Evolutionary conservation across 2,888 invertebrate genomes (phyloP), one percentile per base, ranked within the genome.

Genomic region (Argynnis bischoffii): DNA sequence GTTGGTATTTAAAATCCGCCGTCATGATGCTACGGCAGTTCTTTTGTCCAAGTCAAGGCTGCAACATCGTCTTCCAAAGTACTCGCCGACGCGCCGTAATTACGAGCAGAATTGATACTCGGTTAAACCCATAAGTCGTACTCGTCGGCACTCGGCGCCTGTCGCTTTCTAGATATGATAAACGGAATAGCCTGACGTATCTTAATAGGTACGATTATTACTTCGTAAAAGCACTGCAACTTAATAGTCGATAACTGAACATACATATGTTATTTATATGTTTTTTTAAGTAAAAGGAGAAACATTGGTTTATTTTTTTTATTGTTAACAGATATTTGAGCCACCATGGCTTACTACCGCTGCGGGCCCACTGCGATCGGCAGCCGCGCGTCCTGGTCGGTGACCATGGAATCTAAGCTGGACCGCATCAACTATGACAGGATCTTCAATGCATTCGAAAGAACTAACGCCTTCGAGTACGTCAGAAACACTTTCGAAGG

Each of bases 351-450:
- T 73, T 90, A 83, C 77, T 91, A 91, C 79, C 88, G 91, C 68
- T 91, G 89, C 80, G 90, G 91, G 26, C 90, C 90, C 50, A 91
- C 90, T 14, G 90, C 91, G 41, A 85, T 92, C 79, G 90, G 90
- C 70, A 91, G 85, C 84, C 86, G 92, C 73, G 86, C 89, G n/a
- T 92, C 93, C 21, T 95, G 95, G 95, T 90, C 94, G 65, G 93
- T 94, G 48, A 86, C 88, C 56, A 77, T 84, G 69, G 84, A 87
- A 70, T 79, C 83, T 66, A 89, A 86, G 82, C 90, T 81, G 79
- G 87, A 88, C 68, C 82, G 92, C 79, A 92, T 90, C 50, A 91
- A 90, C 79, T 93, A 87, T 75, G 93, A 93, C 77, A 82, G 93
- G 67, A 93, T 93, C 79, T 93, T 92, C 77, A 93, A 93, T 76